A percentile compares a stretch with the other conserved stretches of the same genome.
These are phyloP conservation scores for Acropternis orthonyx DNA, from an alignment of 2,797 vertebrate species.

Conservation along the genomic window DNA sequence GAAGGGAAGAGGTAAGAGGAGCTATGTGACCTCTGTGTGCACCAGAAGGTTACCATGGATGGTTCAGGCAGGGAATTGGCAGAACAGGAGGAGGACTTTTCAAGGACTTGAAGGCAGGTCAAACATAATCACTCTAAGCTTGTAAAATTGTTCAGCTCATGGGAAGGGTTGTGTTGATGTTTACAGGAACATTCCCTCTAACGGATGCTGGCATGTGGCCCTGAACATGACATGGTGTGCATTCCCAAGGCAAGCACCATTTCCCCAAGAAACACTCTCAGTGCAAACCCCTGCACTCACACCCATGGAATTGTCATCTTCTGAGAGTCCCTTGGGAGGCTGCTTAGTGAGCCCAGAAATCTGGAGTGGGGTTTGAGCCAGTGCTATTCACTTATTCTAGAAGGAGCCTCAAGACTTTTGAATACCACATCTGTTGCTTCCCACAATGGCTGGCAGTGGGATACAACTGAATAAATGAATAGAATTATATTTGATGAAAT, in stretches of 20 bases:
- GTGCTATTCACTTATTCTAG: not conserved
- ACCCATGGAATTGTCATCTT: rapidly evolving
- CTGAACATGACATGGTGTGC: not conserved
- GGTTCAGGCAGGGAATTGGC: not conserved
- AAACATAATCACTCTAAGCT: not conserved
- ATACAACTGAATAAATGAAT: slow-evolving; percentile 10
- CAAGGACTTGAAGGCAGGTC: not conserved
- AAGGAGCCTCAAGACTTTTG: not conserved
- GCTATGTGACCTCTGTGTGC: not conserved
- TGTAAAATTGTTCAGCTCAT: not conserved
- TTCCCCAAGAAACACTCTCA: not conserved
- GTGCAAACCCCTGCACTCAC: not conserved
- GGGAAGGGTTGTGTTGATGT: not conserved
- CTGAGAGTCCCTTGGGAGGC: not conserved
- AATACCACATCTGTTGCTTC: slow-evolving; percentile 5
- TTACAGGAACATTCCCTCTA: not conserved
- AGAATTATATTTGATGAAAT: slow-evolving; percentile 55
- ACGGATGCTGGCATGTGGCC: rapidly evolving
- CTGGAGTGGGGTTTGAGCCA: not conserved
- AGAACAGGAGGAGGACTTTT: not conserved
- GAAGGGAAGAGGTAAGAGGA: not conserved
- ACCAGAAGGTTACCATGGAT: not conserved
- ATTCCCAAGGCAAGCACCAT: not conserved
- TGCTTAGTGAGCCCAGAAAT: not conserved
- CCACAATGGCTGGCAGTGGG: slow-evolving; percentile 8